Evolutionary conservation across 2,113 vertebrate species (phyloP).

Genomic region (Camelus dromedarius): DNA sequence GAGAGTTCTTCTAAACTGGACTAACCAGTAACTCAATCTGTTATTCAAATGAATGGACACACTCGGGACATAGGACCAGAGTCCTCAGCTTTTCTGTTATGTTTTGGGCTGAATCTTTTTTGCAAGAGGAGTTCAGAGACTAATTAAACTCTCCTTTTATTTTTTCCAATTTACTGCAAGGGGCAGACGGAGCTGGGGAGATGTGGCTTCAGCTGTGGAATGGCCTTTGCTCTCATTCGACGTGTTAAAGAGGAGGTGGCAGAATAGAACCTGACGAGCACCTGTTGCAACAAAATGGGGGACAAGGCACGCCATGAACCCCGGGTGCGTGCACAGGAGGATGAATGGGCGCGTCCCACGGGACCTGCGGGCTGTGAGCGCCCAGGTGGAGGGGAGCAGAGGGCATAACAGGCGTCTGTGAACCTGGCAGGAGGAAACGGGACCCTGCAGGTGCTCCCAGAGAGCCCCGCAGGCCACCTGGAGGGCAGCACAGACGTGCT

Average conservation of each 20-base stretch:
- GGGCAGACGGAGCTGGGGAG: no score
- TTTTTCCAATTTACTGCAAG: background rate
- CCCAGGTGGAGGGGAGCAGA: background rate
- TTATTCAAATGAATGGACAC: rapidly evolving
- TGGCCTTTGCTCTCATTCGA: background rate
- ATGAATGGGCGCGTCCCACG: rapidly evolving
- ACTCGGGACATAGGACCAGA: no score
- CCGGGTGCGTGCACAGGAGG: rapidly evolving
- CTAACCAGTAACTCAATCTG: no score
- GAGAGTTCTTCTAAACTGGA: background rate
- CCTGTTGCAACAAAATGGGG: background rate
- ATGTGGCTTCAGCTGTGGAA: rapidly evolving
- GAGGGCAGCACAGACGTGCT: rapidly evolving
- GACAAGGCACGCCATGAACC: rapidly evolving
- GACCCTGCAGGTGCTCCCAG: rapidly evolving
- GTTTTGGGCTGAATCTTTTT: rapidly evolving
- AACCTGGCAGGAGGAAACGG: rapidly evolving
- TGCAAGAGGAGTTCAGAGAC: background rate
- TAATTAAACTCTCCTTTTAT: background rate
- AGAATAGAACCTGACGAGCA: background rate
- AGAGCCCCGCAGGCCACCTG: rapidly evolving
- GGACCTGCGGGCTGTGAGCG: rapidly evolving
- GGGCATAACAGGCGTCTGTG: rapidly evolving
- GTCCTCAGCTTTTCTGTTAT: rapidly evolving
- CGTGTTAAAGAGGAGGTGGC: rapidly evolving